Evolutionary conservation across 2,888 invertebrate genomes (phyloP), one percentile per base, ranked within the genome.

Genomic region (Drosophila lacicola): DNA sequence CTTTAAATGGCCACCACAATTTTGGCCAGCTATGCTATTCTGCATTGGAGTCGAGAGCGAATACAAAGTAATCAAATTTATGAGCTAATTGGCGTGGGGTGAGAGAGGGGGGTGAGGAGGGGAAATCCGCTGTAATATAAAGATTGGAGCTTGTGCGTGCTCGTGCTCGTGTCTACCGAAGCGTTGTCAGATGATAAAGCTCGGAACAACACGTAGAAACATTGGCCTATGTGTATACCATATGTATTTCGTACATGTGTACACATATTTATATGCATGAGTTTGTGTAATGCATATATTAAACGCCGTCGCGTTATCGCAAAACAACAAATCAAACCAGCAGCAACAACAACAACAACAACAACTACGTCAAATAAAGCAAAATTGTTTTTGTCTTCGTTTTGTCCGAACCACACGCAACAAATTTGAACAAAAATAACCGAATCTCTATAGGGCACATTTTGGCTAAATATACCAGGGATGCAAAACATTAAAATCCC

Each of bases 131-230:
- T 19, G 42, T 49, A 71, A 63, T 64, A 64, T 69, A 51, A 49
- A 61, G 63, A 73, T 69, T 81, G 76, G 60, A 63, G 75, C 70
- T 71, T 79, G 67, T 87, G 73, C 73, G 79, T 76, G 81, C 66
- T 62, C 55, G 69, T 80, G 82, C 62, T 70, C 70, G 69, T 80
- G 85, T 64, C 78, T 60, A 69, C 47, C 63, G 61, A 53, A 70
- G 54, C 70, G 70, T 81, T 70, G 70, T 81, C 72, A 67, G 79
- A 69, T 84, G 69, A 81, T 81, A 81, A 78, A 81, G 82, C 51
- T 67, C 61, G 57, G 50, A 69, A 83, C 67, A 76, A 76, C 73
- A 73, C 76, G 71, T 70, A 61, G 33, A 68, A 65, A 70, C 44
- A 60, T 65, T 69, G 50, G 74, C 51, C 65, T 62, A 77, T 62